Conservation (phyloP, 2,888 invertebrate species). For the Sericinus montela region DNA sequence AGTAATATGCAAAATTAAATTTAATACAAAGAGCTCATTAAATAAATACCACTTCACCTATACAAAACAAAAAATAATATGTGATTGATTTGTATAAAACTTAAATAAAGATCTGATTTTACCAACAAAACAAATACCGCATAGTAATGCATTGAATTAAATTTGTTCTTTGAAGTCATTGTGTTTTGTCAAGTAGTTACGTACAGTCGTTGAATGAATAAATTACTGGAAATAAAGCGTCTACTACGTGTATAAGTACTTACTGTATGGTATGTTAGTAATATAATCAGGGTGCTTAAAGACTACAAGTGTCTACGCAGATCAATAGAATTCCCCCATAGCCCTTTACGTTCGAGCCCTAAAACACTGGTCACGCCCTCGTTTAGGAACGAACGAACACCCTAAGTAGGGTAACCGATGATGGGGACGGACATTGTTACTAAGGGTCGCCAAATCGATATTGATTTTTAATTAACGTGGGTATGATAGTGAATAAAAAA, state of each 20-base stretch:
- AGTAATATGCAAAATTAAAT: too few relatives aligned
- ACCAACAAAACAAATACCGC: too few relatives aligned
- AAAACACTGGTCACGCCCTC: constrained; percentile 19
- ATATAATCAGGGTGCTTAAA: background rate
- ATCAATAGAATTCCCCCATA: constrained; percentile 19
- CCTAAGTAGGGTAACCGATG: constrained; percentile 17
- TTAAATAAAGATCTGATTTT: too few relatives aligned
- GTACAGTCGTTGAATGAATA: too few relatives aligned
- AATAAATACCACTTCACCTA: too few relatives aligned
- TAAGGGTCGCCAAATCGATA: constrained; percentile 11
- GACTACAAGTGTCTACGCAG: constrained; percentile 3
- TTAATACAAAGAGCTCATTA: too few relatives aligned
- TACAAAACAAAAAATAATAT: too few relatives aligned
- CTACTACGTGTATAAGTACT: background rate
- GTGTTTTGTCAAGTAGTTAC: too few relatives aligned
- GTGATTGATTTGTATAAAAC: too few relatives aligned
- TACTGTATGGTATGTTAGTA: background rate
- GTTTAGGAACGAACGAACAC: constrained; percentile 16
- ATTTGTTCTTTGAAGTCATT: too few relatives aligned
- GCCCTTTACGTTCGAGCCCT: constrained; percentile 10
- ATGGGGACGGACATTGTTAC: constrained; percentile 12
- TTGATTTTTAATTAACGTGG: constrained; percentile 17
- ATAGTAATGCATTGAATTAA: too few relatives aligned
- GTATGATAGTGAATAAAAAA: background rate
- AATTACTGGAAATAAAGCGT: background rate